These are phyloP conservation scores for Pseudotriccus pelzelni DNA, from an alignment of 2,797 vertebrate genomes.

Conservation along the genomic window DNA sequence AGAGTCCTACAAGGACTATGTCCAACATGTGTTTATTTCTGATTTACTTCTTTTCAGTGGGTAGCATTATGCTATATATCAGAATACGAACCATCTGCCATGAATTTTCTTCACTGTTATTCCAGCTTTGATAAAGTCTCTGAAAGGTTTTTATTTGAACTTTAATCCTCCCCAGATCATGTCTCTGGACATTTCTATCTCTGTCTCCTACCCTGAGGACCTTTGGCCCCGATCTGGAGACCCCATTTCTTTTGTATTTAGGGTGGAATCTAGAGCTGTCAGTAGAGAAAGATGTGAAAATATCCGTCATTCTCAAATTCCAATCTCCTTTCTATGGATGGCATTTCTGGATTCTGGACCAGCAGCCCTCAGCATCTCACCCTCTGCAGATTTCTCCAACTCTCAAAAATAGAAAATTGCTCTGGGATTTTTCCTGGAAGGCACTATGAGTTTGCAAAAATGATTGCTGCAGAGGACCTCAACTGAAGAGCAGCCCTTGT, in stretches of 20 bases:
- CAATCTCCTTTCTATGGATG: neutral
- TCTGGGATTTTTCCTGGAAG: constrained; percentile 39
- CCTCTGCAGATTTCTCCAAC: neutral
- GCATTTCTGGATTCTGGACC: neutral
- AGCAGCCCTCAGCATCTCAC: neutral
- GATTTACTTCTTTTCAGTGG: neutral
- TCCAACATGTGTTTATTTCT: neutral
- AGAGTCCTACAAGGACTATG: neutral
- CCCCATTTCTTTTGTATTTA: rapidly evolving
- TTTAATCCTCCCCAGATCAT: neutral
- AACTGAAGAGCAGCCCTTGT: neutral
- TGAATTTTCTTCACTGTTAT: constrained; percentile 8
- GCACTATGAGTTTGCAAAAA: constrained; percentile 16
- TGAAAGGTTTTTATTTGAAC: neutral
- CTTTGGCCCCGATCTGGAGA: neutral
- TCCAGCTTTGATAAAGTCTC: constrained; percentile 4
- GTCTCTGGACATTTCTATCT: neutral
- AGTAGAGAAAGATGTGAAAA: neutral
- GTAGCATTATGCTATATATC: neutral
- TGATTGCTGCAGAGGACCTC: neutral
- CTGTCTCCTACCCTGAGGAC: neutral
- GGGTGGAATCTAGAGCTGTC: neutral
- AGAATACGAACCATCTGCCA: neutral
- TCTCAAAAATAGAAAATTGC: constrained; percentile 15
- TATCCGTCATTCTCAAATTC: neutral